A percentile compares a stretch with the other conserved stretches of the same genome.
phyloP scores from a whole-genome alignment of 2,888 invertebrate species.

The Dryobota labecula region DNA sequence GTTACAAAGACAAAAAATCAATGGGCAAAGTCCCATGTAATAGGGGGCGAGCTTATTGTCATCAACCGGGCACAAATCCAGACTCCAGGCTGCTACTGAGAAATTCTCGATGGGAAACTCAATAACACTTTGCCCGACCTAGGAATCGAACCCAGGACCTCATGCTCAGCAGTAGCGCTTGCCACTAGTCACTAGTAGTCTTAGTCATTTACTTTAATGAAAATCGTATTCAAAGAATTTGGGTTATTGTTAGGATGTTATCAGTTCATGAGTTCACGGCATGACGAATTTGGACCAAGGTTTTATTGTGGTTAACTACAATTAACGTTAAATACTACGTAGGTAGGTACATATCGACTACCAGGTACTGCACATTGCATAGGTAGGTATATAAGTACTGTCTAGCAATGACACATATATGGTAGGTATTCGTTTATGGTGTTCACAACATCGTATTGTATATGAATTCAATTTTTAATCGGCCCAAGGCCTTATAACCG shows the following conservation, averaged over 20 bases:
- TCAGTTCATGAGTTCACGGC: constrained; percentile 18
- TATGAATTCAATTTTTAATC: constrained; percentile 32
- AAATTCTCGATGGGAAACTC: no score
- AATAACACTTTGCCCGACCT: no score
- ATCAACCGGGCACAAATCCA: no score
- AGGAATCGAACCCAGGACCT: no score
- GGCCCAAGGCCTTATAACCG: constrained; percentile 13
- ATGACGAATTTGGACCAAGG: constrained; percentile 67
- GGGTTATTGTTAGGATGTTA: constrained; percentile 27
- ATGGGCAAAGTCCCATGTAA: no score
- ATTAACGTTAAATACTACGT: constrained; percentile 40
- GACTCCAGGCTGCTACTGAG: no score
- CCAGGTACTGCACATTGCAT: not conserved
- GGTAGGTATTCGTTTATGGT: not conserved
- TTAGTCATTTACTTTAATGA: not conserved
- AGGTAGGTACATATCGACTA: constrained; percentile 21
- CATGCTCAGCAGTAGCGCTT: no score
- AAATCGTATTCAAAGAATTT: not conserved
- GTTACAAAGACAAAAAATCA: no score
- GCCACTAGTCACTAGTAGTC: no score
- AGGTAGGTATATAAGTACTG: constrained; percentile 2
- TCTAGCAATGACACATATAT: constrained; percentile 31
- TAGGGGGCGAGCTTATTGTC: no score
- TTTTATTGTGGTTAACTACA: constrained; percentile 61
- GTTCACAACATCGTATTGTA: constrained; percentile 3